Evolutionary conservation across 1,140 invertebrate species (phyloP), one percentile per base, ranked within the genome.

Genomic region (Achatina immaculata): DNA sequence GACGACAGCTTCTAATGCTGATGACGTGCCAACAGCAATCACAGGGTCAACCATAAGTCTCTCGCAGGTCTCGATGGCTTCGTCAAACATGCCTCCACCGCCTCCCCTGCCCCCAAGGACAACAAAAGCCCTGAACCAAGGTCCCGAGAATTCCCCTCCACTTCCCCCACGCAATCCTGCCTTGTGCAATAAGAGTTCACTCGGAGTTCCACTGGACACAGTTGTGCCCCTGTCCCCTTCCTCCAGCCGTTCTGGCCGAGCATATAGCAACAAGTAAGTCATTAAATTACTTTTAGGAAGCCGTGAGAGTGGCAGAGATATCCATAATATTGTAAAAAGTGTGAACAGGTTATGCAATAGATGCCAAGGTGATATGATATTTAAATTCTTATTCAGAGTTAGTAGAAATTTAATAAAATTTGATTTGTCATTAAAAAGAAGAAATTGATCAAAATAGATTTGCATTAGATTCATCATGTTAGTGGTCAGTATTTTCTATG

Each of bases 61-160:
- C 9, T 14, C 34, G 14, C 66, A 31, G 66, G 34, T 24, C 6
- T 31, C 66, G 4, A 68, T 68, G 66, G 66, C 66, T 7, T 68
- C 66, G 14, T 68, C 66, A 16, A 68, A 68, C 40, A 55, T 78
- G 40, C 74, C 74, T 6, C 77, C 77, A 11, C 77, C 77, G 9
- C 77, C 77, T 51, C 65, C 77, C 21, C 66, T 79, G 2, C 77
- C 77, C 24, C 77, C 77, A 36, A 65, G 77, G 24, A 69, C 77
- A 3, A 69, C 77, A 6, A 69, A 71, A 24, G 48, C 14, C 21
- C 38, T 79, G 34, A 71, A 34, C n/a, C 77, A 79, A 31, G 21
- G 34, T 16, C 24, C 77, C 2, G 77, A 79, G 66, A 79, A 79
- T 65, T 79, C 77, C 11, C 77, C 77, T 1, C 77, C 77, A 6